Evolutionary conservation across 1,140 invertebrate genomes (phyloP).

Genomic region (Brachionus asplanchnoidis): DNA sequence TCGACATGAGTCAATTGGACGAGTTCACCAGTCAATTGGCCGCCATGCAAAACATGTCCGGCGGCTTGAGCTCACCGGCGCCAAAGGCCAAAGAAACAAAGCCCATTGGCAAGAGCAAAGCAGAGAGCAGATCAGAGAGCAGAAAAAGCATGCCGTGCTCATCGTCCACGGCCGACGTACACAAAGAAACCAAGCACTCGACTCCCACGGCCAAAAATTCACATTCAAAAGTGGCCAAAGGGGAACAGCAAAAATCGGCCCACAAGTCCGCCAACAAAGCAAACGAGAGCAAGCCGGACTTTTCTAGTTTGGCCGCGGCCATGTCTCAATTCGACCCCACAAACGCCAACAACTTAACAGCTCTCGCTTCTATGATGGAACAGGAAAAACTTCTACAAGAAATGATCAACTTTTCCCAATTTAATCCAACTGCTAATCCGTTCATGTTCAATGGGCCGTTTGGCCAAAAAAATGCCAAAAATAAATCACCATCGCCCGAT

Average conservation of each 20-base stretch:
- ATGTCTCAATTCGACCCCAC: constrained; percentile 35
- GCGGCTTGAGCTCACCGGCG: background rate
- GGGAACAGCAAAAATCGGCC: background rate
- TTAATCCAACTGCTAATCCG: constrained; percentile 1
- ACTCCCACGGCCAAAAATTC: background rate
- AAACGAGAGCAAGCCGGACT: background rate
- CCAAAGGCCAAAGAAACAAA: background rate
- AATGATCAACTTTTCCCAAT: constrained; percentile 36
- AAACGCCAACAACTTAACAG: background rate
- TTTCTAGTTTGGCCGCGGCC: background rate
- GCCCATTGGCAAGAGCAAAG: background rate
- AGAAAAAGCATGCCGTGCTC: background rate
- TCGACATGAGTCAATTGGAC: background rate
- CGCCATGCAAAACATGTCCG: background rate
- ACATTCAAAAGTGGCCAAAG: background rate
- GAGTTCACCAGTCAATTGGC: constrained; percentile 7
- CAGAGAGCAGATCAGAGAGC: background rate
- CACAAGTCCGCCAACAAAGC: background rate
- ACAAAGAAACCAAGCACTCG: background rate
- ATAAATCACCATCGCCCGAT: constrained; percentile 27
- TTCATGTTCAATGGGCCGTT: background rate
- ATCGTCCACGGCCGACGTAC: background rate
- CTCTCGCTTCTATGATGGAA: constrained; percentile 12
- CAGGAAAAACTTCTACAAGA: constrained; percentile 38
- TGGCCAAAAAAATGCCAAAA: background rate